A percentile compares a stretch with the other conserved stretches of the same genome.
Conservation (phyloP, 2,888 invertebrate genomes). For the Allophyes oxyacanthae region DNA sequence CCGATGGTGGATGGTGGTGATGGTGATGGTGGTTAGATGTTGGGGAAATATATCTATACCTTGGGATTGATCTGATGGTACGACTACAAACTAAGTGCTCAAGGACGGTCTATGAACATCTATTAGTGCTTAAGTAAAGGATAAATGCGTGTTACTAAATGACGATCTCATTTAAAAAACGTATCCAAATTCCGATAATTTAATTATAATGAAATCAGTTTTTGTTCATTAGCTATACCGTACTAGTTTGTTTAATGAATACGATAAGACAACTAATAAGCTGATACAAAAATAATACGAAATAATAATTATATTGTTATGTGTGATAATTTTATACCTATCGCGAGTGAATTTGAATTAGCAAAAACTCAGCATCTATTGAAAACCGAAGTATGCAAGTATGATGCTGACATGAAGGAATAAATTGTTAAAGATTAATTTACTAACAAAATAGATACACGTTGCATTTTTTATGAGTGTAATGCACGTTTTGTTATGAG, state of each 20-base stretch:
- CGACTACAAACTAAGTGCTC: too few relatives aligned
- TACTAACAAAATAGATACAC: neutral
- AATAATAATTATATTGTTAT: neutral
- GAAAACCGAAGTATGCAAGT: slow-evolving; percentile 2
- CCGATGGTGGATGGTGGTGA: too few relatives aligned
- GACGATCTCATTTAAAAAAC: too few relatives aligned
- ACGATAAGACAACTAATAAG: neutral
- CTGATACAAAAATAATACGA: too few relatives aligned
- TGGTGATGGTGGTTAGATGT: too few relatives aligned
- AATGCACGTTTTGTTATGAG: too few relatives aligned
- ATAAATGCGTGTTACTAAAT: too few relatives aligned
- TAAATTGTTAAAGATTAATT: slow-evolving; percentile 3
- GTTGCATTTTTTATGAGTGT: neutral
- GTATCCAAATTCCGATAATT: too few relatives aligned
- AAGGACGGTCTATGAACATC: too few relatives aligned
- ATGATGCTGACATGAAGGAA: slow-evolving; percentile 4
- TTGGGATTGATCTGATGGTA: too few relatives aligned
- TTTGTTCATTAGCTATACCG: neutral
- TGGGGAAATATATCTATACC: too few relatives aligned
- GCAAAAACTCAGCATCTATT: slow-evolving; percentile 1
- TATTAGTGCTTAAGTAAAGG: too few relatives aligned
- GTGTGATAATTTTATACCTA: neutral
- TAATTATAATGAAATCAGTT: neutral
- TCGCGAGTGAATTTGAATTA: neutral
- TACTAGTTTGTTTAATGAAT: neutral